These are phyloP conservation scores for Anoplolepis gracilipes DNA, from an alignment of 1,140 invertebrate species.

Conservation along the genomic window DNA sequence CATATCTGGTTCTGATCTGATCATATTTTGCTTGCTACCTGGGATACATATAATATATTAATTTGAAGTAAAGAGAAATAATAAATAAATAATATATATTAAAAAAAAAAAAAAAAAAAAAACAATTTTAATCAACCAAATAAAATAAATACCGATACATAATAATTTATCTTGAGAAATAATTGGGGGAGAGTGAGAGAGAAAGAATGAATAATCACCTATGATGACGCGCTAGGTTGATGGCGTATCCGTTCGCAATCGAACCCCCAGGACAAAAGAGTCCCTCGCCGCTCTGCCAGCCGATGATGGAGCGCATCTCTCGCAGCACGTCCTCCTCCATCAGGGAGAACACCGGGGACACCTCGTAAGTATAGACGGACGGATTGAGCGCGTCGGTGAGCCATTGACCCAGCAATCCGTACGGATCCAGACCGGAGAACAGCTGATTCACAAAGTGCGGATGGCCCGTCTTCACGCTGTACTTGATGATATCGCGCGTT, in stretches of 20 bases:
- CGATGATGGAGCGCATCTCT: slow-evolving; percentile 95
- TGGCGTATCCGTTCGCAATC: slow-evolving; percentile 97
- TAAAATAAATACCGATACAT: background rate
- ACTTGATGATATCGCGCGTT: slow-evolving; percentile 89
- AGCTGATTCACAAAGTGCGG: slow-evolving; percentile 95
- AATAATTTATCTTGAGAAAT: slow-evolving; percentile 9
- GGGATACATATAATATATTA: too few species aligned
- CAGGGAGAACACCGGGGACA: slow-evolving; percentile 94
- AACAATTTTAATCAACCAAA: background rate
- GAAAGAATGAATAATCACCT: slow-evolving; percentile 62
- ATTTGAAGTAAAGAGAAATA: too few species aligned
- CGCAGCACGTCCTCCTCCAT: slow-evolving; percentile 93
- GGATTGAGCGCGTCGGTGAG: slow-evolving; percentile 94
- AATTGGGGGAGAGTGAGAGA: background rate
- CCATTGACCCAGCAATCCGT: slow-evolving; percentile 94
- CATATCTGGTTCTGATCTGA: too few species aligned
- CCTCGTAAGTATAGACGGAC: slow-evolving; percentile 96
- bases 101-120: background rate
- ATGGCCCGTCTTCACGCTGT: slow-evolving; percentile 95
- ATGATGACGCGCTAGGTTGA: slow-evolving; percentile 94
- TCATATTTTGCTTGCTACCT: too few species aligned
- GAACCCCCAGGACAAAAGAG: slow-evolving; percentile 98
- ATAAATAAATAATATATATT: too few species aligned
- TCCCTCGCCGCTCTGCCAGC: slow-evolving; percentile 93
- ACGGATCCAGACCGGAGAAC: slow-evolving; percentile 94